Base-by-base conservation (phyloP, 2,888 invertebrate genomes). In the Leucozona laternaria region DNA sequence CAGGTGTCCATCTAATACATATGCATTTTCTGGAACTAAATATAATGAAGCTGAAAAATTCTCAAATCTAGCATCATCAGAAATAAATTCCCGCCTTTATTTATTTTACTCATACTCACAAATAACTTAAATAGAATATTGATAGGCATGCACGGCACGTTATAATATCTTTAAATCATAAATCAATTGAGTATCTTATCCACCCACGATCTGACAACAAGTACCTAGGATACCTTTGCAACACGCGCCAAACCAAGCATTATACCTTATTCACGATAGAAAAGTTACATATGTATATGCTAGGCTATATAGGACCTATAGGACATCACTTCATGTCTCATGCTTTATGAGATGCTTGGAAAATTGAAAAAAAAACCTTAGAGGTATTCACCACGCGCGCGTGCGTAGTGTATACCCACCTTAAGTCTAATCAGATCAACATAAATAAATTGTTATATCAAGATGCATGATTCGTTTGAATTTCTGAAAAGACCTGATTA, bases 361-460 rank as follows among this genome's bases (percentile, higher is more conserved):
- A 76, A 79, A 84, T 76, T 76, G 79, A 79, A 84, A 76, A 84
- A 76, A 79, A 84, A 76, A 84, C 79, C 76, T 60, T 72, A 75
- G 28, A 64, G 45, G 64, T 57, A 78, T 53, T 66, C 66, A 60
- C 37, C 13, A 58, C 1, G 20, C 34, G 17, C 17, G 28, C n/a
- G 25, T 28, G 5, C 3, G 31, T 31, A 4, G n/a, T n/a, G 13
- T 50, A 20, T 48, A 50, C 28, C 11, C 2, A 50, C 8, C 50
- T 57, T 48, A 28, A 31, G 57, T 40, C 37, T 80, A 84, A 84
- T 84, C 84, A 79, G 84, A 84, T 84, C 71, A 72, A 66, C 84
- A 84, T 84, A 84, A 79, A 84, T 84, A 84, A 79, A 80, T 84
- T 76, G 71, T 66, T 68, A 28, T 68, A 76, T 84, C 84, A 71